Conservation (phyloP, 1,140 invertebrate species). For the Condylostylus longicornis region DNA sequence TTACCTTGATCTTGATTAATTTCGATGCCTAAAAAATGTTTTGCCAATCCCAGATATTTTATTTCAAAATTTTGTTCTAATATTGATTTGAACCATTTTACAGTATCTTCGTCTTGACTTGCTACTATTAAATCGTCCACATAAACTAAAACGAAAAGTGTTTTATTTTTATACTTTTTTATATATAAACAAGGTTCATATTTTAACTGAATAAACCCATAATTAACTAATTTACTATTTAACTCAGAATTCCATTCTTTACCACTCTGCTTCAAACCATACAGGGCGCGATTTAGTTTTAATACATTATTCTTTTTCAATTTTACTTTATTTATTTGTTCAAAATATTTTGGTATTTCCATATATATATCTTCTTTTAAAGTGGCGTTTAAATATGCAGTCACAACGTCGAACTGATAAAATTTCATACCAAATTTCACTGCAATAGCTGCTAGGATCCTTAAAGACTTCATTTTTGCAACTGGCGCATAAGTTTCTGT, state of each 20-base stretch:
- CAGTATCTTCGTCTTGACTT: constrained; percentile 8
- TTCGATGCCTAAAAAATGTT: constrained; percentile 17
- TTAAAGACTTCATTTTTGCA: constrained; percentile 19
- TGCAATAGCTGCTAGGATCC: constrained; percentile 25
- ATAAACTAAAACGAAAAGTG: constrained; percentile 18
- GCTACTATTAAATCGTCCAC: constrained; percentile 29
- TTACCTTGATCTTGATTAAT: constrained; percentile 7
- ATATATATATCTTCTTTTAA: constrained; percentile 28
- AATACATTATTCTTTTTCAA: constrained; percentile 19
- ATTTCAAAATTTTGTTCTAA: constrained; percentile 16
- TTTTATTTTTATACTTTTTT: constrained; percentile 6
- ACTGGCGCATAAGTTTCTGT: constrained; percentile 27
- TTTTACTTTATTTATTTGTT: too few relatives aligned
- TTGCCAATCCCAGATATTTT: constrained; percentile 9
- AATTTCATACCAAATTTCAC: constrained; percentile 17
- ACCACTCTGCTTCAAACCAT: constrained; percentile 32
- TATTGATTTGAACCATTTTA: constrained; percentile 8
- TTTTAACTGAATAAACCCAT: constrained; percentile 10
- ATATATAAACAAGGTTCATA: constrained; percentile 19
- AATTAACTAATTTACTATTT: constrained; percentile 7
- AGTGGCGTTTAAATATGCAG: constrained; percentile 31
- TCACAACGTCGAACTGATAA: constrained; percentile 27
- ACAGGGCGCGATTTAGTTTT: too few relatives aligned
- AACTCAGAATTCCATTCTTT: constrained; percentile 25
- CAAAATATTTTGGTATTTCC: constrained; percentile 20